Evolutionary conservation across 2,888 invertebrate genomes (phyloP).

Genomic region (Drosophila prolongata): DNA sequence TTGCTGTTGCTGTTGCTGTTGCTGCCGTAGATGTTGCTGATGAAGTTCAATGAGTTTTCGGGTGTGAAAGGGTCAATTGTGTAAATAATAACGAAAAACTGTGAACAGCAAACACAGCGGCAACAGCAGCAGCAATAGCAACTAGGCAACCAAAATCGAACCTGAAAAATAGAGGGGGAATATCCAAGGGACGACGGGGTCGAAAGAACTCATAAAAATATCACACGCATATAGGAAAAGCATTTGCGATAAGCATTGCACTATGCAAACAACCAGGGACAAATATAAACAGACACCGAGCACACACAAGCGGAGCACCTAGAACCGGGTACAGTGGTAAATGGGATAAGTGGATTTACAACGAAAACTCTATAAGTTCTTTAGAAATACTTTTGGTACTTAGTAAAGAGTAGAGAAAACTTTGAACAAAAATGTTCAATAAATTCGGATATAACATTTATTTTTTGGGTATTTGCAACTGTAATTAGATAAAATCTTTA

Average conservation of each 20-base stretch:
- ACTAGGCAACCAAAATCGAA: slow-evolving; percentile 54
- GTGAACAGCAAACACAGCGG: slow-evolving; percentile 70
- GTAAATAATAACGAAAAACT: slow-evolving; percentile 76
- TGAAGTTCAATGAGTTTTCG: slow-evolving; percentile 74
- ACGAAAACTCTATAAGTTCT: too few species aligned
- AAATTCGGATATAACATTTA: too few species aligned
- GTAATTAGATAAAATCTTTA: too few species aligned
- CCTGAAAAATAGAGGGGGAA: slow-evolving; percentile 21
- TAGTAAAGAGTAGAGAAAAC: too few species aligned
- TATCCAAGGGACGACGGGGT: slow-evolving; percentile 10
- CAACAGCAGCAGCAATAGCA: slow-evolving; percentile 29
- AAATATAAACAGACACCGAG: slow-evolving; percentile 30
- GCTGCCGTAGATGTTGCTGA: slow-evolving; percentile 49
- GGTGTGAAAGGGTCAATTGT: slow-evolving; percentile 79
- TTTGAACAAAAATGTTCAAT: too few species aligned
- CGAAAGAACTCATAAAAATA: slow-evolving; percentile 65
- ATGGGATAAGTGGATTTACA: not conserved
- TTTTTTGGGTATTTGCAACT: too few species aligned
- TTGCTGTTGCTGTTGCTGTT: slow-evolving; percentile 11
- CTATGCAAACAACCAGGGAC: slow-evolving; percentile 57
- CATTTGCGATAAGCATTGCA: slow-evolving; percentile 74
- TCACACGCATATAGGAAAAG: slow-evolving; percentile 68
- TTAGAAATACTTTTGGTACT: too few species aligned
- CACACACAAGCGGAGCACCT: slow-evolving; percentile 22
- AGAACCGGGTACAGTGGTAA: slow-evolving; percentile 18